A percentile compares a stretch with the other conserved stretches of the same genome.
Conservation (phyloP, 1,140 invertebrate genomes). For the Drosophila murphyi region DNA sequence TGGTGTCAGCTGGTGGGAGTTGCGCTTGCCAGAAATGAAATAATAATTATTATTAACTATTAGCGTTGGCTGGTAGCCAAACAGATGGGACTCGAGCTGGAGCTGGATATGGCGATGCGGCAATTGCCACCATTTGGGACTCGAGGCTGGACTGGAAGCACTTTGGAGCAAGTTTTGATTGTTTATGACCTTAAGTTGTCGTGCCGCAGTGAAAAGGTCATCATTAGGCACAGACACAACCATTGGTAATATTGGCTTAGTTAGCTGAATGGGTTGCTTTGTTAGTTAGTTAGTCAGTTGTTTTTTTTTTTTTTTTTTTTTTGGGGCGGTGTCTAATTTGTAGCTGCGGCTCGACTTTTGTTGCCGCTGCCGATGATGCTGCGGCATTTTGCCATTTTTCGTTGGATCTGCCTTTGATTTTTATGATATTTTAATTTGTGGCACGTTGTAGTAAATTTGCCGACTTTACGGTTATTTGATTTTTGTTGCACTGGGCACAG, state of each 20-base stretch:
- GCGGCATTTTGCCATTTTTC: constrained; percentile 58
- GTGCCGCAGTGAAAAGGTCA: constrained; percentile 80
- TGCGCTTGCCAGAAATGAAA: constrained; percentile 80
- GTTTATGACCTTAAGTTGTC: constrained; percentile 82
- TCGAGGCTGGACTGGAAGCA: not conserved
- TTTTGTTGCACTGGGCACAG: constrained; percentile 48
- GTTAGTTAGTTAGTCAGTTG: constrained; percentile 10
- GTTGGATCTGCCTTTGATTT: constrained; percentile 69
- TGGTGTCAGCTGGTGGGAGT: constrained; percentile 81
- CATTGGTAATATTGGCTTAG: constrained; percentile 29
- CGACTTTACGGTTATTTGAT: constrained; percentile 55
- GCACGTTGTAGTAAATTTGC: constrained; percentile 76
- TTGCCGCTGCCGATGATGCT: constrained; percentile 6
- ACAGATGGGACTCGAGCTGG: constrained; percentile 18
- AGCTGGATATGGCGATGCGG: constrained; percentile 23
- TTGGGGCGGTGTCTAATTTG: constrained; percentile 75
- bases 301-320: constrained; percentile 7
- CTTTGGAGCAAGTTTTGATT: constrained; percentile 59
- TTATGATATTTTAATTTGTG: constrained; percentile 83
- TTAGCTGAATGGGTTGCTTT: constrained; percentile 22
- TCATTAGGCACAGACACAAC: constrained; percentile 62
- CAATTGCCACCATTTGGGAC: constrained; percentile 69
- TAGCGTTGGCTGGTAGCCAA: constrained; percentile 70
- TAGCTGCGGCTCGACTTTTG: constrained; percentile 70
- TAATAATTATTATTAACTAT: constrained; percentile 84